Base-by-base conservation (phyloP, 2,888 invertebrate genomes). In the Parthenolecanium corni region DNA sequence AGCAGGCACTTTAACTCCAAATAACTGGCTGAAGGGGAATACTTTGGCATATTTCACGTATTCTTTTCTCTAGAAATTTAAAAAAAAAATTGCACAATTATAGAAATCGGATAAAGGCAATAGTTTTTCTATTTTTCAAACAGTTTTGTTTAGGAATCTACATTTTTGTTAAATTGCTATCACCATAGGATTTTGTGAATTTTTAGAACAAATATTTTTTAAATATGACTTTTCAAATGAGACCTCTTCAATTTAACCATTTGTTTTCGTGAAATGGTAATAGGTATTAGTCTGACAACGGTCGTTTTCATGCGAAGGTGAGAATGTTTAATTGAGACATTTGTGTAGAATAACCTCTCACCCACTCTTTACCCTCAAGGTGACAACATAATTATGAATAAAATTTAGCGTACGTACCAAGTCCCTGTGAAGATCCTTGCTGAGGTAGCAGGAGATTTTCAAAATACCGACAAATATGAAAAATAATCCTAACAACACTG, bases 21-120 rank as follows among this genome's bases (percentile, higher is more conserved):
- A 76, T 65, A 83, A 79, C 68, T 85, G 85, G 53, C 87, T 80
- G 54, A 92, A 75, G 49, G 92, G 92, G 74, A 93, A 92, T 64
- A 91, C 91, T 79, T 92, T 92, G n/a, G 92, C 87, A 75, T 92
- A 92, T 76, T 89, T 87, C n/a, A 92, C 91, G 72, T 90, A 93
- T 74, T 92, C 91, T 75, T 89, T 89, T 72, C 92, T 81, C 91
- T 92, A 80, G 6, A 38, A 25, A 58, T 21, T 12, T 49, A 20
- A 21, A 11, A 11, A 18, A 21, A 49, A 49, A 49, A 46, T 18
- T 11, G 1, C 11, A 46, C 31, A 21, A 47, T 36, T 46, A 57
- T 46, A n/a, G n/a, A n/a, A n/a, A n/a, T n/a, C n/a, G n/a, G n/a
- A n/a, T n/a, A n/a, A n/a, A n/a, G n/a, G n/a, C n/a, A n/a, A n/a